Evolutionary conservation across 2,113 vertebrate genomes (phyloP).

Genomic region (Marmota monax): DNA sequence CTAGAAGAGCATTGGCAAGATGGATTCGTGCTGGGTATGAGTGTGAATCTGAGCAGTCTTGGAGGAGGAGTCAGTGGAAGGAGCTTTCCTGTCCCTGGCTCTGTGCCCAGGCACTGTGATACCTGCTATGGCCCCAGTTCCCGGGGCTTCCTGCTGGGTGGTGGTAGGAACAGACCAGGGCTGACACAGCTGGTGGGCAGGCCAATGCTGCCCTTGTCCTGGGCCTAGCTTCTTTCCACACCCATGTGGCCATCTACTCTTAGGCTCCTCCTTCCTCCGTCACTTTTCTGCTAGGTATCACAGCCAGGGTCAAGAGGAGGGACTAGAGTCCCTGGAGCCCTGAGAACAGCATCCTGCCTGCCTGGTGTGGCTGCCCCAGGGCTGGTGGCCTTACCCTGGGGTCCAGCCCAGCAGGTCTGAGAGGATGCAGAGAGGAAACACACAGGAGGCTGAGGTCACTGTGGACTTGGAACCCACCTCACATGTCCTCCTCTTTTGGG

Average conservation of each 20-base stretch:
- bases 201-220: no score
- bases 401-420: rapidly evolving
- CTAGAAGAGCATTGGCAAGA: background rate
- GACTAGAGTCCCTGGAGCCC: background rate
- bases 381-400: background rate
- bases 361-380: background rate
- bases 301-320: background rate
- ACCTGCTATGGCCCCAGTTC: rapidly evolving
- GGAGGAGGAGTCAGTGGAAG: background rate
- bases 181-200: background rate
- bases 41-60: background rate
- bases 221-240: background rate
- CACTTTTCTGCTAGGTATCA: background rate
- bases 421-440: background rate
- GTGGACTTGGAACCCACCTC: no score
- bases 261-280: background rate
- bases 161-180: background rate
- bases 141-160: rapidly evolving
- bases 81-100: rapidly evolving
- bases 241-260: background rate
- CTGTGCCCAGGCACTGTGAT: rapidly evolving
- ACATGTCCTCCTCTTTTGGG: background rate
- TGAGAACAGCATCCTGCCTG: rapidly evolving
- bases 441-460: rapidly evolving
- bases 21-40: background rate